Conservation (phyloP, 2,113 vertebrate species). For the Oxygymnocypris stewartii region DNA sequence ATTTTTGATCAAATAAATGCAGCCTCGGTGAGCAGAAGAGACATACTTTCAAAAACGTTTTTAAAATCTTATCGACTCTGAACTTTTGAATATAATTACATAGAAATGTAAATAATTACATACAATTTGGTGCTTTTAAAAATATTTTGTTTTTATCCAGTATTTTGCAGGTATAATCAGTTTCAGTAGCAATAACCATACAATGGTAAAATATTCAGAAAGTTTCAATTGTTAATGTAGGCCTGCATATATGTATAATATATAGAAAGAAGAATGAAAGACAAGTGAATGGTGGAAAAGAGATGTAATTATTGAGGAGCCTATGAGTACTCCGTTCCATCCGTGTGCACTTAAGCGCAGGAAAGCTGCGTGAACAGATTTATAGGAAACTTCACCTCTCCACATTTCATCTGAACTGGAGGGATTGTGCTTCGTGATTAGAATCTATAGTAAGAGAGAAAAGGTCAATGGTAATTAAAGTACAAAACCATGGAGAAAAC, state of each 20-base stretch:
- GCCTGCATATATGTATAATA: not conserved
- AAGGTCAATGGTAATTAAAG: conserved; percentile 68
- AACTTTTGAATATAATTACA: too few species aligned
- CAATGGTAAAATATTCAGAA: not conserved
- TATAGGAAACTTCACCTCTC: conserved; percentile 38
- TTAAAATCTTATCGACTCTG: too few species aligned
- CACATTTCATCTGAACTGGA: conserved; percentile 35
- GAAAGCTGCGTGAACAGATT: conserved; percentile 16
- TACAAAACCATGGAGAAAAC: conserved; percentile 57
- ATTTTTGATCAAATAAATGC: too few species aligned
- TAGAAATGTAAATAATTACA: too few species aligned
- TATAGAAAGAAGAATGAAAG: not conserved
- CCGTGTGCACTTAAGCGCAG: conserved; percentile 21
- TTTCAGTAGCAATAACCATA: not conserved
- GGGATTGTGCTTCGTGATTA: conserved; percentile 47
- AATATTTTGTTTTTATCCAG: too few species aligned
- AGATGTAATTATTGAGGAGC: conserved; percentile 5
- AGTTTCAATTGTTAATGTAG: conserved; percentile 13
- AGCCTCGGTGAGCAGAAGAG: too few species aligned
- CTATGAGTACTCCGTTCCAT: conserved; percentile 37
- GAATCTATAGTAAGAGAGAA: conserved; percentile 51
- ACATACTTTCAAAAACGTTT: too few species aligned
- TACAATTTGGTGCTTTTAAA: not conserved
- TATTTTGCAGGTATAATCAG: not conserved
- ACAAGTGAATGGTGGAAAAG: not conserved